Conservation (phyloP, 2,113 vertebrate genomes). For the Sciurus niger region DNA sequence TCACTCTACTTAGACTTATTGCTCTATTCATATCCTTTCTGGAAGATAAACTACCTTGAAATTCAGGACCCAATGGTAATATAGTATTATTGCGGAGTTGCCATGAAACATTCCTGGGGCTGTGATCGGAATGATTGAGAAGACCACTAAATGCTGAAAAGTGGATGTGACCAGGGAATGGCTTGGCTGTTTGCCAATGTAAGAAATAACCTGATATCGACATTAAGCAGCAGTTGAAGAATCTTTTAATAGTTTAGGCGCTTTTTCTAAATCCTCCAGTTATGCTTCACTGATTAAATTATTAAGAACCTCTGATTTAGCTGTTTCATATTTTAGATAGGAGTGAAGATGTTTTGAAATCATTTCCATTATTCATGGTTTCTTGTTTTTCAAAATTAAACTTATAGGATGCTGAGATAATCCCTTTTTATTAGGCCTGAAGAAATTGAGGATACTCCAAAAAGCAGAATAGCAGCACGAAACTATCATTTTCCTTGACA, state of each 20-base stretch:
- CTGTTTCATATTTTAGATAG: constrained; percentile 67
- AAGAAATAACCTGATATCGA: constrained; percentile 75
- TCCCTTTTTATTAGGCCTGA: constrained; percentile 60
- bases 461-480: constrained; percentile 30
- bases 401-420: constrained; percentile 70
- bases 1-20: constrained; percentile 70
- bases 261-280: constrained; percentile 54
- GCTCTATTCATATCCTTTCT: constrained; percentile 78
- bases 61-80: constrained; percentile 77
- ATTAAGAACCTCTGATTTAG: constrained; percentile 77
- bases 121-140: constrained; percentile 80
- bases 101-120: constrained; percentile 76
- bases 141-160: constrained; percentile 79
- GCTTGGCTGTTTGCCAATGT: constrained; percentile 57
- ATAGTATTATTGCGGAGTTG: constrained; percentile 75
- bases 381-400: constrained; percentile 81
- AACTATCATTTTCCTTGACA: constrained; percentile 62
- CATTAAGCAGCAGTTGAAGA: constrained; percentile 66
- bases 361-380: constrained; percentile 77
- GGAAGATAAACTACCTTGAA: constrained; percentile 82
- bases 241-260: constrained; percentile 57
- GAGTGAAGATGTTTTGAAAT: constrained; percentile 76
- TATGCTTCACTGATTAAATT: constrained; percentile 76
- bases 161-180: constrained; percentile 63
- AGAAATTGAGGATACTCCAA: constrained; percentile 50